These are phyloP conservation scores for Xestoiulus laeticollis DNA, from an alignment of 2,888 invertebrate species.

Conservation along the genomic window DNA sequence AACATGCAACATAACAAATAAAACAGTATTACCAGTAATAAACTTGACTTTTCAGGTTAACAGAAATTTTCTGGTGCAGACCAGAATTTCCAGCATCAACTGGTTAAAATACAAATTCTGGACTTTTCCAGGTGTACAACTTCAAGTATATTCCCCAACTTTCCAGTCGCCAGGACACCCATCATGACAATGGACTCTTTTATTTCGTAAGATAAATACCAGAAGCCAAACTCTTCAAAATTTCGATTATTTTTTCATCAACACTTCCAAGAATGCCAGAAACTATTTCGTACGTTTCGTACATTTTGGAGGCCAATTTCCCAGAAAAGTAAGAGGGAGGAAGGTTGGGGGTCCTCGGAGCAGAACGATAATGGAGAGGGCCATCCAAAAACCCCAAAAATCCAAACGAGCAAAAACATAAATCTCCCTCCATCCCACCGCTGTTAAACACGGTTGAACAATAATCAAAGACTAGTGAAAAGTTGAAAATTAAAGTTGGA, in stretches of 20 bases:
- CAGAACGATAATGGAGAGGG: background rate
- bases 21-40: no score
- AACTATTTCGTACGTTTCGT: background rate
- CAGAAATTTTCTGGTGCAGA: no score
- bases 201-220: background rate
- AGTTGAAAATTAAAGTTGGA: background rate
- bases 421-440: background rate
- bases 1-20: no score
- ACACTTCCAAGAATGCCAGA: background rate
- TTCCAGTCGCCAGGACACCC: no score
- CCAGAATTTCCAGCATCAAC: no score
- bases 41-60: no score
- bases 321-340: background rate
- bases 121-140: no score
- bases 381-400: background rate
- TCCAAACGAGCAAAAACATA: background rate
- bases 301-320: background rate
- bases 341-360: background rate
- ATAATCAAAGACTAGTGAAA: constrained; percentile 5
- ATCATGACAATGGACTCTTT: background rate
- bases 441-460: background rate
- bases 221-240: background rate
- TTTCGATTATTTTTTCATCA: background rate
- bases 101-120: no score
- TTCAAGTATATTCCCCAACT: no score